Percentiles rank a stretch among this genome's conserved stretches.
Conservation (phyloP, 2,113 vertebrate species). For the Gymnorhina tibicen region DNA sequence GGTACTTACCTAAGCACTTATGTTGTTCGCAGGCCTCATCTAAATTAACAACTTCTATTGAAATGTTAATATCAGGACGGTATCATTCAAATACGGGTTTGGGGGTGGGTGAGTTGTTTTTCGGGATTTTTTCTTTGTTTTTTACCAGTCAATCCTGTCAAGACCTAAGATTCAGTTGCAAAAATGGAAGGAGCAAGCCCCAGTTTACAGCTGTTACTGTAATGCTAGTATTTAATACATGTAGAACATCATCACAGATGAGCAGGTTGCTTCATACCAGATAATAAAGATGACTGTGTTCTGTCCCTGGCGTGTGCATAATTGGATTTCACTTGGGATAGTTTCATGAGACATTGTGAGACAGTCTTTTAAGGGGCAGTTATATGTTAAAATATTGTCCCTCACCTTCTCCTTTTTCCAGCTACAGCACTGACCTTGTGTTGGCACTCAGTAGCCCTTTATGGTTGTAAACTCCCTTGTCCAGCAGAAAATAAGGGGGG, state of each 20-base stretch:
- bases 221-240: neutral
- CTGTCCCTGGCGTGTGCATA: neutral
- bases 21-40: neutral
- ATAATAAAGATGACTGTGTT: neutral
- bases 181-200: neutral
- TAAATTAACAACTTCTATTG: neutral
- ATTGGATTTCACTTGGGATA: neutral
- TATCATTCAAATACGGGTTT: neutral
- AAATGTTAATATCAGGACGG: neutral
- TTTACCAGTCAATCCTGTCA: neutral
- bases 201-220: neutral
- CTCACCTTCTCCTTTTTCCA: neutral
- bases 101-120: fast-evolving
- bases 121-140: neutral
- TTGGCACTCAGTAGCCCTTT: neutral
- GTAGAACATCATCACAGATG: neutral
- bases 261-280: neutral
- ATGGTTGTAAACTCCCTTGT: neutral
- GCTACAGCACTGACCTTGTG: neutral
- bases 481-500: neutral
- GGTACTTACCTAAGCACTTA: neutral
- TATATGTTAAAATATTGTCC: neutral
- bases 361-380: neutral
- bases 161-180: neutral
- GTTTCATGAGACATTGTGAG: neutral